phyloP scores from a whole-genome alignment of 2,888 invertebrate species.

The Kuschelorhynchus macadamiae region DNA sequence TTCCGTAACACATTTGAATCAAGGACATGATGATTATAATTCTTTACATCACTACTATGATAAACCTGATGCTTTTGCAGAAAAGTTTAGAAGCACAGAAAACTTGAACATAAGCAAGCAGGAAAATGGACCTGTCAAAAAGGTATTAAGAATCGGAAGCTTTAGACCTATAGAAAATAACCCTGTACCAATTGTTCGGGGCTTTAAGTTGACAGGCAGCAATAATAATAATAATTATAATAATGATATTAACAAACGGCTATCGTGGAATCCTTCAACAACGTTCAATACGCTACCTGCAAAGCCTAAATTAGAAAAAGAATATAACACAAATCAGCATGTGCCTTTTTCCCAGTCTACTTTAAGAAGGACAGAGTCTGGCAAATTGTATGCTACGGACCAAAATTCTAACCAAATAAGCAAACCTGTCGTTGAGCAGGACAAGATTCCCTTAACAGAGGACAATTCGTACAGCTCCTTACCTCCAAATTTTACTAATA shows the following conservation, averaged over 20 bases:
- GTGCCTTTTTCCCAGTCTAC: constrained; percentile 69
- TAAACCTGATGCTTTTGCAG: constrained; percentile 32
- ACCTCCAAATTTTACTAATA: constrained; percentile 1
- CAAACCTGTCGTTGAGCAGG: not conserved
- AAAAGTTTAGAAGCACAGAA: constrained; percentile 46
- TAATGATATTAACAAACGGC: constrained; percentile 52
- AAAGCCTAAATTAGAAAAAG: constrained; percentile 54
- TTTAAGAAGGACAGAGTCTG: constrained; percentile 69
- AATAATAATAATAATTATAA: constrained; percentile 24
- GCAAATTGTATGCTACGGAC: constrained; percentile 50
- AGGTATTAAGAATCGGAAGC: constrained; percentile 59
- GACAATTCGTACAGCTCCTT: constrained; percentile 9
- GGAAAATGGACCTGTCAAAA: constrained; percentile 37
- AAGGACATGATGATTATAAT: constrained; percentile 47
- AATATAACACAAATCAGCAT: constrained; percentile 58
- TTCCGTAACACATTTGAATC: constrained; percentile 62
- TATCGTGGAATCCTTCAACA: constrained; percentile 57
- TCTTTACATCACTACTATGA: constrained; percentile 24
- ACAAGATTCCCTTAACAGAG: constrained; percentile 1
- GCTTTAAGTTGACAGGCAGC: constrained; percentile 58
- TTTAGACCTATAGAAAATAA: constrained; percentile 55
- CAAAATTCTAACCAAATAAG: constrained; percentile 30
- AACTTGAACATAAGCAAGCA: constrained; percentile 34
- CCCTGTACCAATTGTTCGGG: constrained; percentile 64
- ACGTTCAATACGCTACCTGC: constrained; percentile 57